Base-by-base conservation (phyloP, 64 coral and sea anemone genomes). In the Cladopsammia gracilis region DNA sequence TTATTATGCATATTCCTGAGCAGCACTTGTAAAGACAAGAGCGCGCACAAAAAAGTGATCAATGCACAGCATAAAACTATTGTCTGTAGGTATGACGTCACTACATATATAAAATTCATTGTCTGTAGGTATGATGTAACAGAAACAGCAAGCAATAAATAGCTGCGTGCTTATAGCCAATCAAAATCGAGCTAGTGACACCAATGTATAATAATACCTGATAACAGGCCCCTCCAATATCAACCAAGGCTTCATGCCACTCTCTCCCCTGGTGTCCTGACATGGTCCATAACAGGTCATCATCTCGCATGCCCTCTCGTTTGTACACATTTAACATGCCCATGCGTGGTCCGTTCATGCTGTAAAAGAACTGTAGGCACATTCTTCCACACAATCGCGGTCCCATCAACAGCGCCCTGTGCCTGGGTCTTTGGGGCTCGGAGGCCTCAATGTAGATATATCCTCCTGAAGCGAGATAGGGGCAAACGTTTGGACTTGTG, bases 191-290 rank as follows among this genome's bases (percentile, higher is more conserved):
- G n/a, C n/a, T n/a, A n/a, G n/a, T n/a, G n/a, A n/a, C 12, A 19
- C 6, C 13, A 14, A 18, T 10, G 23, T 25, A n/a, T 23, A 8
- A 45, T 44, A 57, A 83, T 75, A 97, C 96, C 88, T 97, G 92
- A 49, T 97, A 97, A 87, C 96, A 97, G 64, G 86, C 73, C 19
- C 96, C 96, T n/a, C 80, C 88, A 6, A 97, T 88, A 50, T 90
- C 78, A 82, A 97, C 54, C 16, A 97, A 26, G 4, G 96, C 92
- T 73, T 97, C 96, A 67, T 90, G 73, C 96, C 96, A 97, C 14
- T 77, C 77, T 59, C 78, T 70, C 13, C 96, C 96, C 26, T 97
- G 88, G 25, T 97, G 51, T 18, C 96, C 96, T 8, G 64, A 87
- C 67, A 62, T 69, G 1, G 86, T 88, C 96, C 96, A 97, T 23